Conservation (phyloP, 1,140 invertebrate species). For the Macrostomum lignano region DNA sequence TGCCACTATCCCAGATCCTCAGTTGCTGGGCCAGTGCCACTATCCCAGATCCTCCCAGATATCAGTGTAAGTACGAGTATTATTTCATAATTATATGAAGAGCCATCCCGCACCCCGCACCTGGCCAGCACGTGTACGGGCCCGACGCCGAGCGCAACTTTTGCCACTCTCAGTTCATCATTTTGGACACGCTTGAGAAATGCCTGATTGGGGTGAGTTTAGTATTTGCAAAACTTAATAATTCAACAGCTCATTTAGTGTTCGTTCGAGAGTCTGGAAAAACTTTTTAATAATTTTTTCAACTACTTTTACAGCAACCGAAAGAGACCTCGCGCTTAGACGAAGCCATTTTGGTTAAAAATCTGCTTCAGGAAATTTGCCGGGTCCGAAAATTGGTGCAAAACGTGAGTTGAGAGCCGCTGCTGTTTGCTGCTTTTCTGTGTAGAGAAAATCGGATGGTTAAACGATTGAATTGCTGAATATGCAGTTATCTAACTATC, state of each 20-base stretch:
- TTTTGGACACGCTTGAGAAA: slow-evolving; percentile 73
- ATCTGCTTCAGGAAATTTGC: slow-evolving; percentile 65
- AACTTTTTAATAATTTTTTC: slow-evolving; percentile 1
- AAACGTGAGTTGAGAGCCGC: too few species aligned
- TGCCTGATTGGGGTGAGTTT: slow-evolving; percentile 45
- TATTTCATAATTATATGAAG: too few species aligned
- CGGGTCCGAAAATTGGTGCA: slow-evolving; percentile 35
- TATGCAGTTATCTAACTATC: too few species aligned
- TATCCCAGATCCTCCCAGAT: too few species aligned
- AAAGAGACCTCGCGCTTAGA: slow-evolving; percentile 62
- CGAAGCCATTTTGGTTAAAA: slow-evolving; percentile 76
- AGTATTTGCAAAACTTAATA: not conserved
- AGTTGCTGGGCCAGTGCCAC: too few species aligned
- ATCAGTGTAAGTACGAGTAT: too few species aligned
- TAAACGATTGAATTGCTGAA: too few species aligned
- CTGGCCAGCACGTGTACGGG: slow-evolving; percentile 35
- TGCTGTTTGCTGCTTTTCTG: too few species aligned
- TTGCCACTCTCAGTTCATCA: slow-evolving; percentile 77
- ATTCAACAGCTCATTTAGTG: not conserved
- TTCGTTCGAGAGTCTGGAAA: not conserved
- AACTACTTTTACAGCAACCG: slow-evolving; percentile 34
- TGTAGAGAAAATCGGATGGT: too few species aligned
- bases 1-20: too few species aligned
- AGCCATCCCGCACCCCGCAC: slow-evolving; percentile 1
- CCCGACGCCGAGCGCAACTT: slow-evolving; percentile 61